phyloP scores from a whole-genome alignment of 2,888 invertebrate species.

The Microctonus aethiopoides region DNA sequence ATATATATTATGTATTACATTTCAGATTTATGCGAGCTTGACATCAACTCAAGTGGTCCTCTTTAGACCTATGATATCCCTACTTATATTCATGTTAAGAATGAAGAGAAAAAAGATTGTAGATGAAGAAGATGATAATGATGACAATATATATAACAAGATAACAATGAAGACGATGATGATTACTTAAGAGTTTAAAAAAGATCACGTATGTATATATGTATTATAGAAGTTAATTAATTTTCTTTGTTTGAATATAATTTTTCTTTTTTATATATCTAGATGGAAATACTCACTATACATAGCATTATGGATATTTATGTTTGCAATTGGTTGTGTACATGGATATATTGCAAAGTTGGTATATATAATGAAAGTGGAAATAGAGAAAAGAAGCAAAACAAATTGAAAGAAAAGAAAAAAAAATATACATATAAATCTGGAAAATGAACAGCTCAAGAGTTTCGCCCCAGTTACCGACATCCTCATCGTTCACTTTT shows the following conservation, averaged over 20 bases:
- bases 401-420: neutral
- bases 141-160: no score
- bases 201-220: slow-evolving; percentile 52
- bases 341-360: slow-evolving; percentile 29
- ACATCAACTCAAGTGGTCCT: slow-evolving; percentile 37
- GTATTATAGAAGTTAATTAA: no score
- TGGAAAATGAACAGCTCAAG: neutral
- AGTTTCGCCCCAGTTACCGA: slow-evolving; percentile 48
- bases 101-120: slow-evolving; percentile 21
- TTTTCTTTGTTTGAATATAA: no score
- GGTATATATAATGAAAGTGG: slow-evolving; percentile 16
- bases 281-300: no score
- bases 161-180: neutral
- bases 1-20: no score
- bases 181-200: slow-evolving; percentile 25
- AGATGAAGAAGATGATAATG: neutral
- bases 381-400: neutral
- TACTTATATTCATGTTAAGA: slow-evolving; percentile 35
- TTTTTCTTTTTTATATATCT: no score
- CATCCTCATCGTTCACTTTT: slow-evolving; percentile 23
- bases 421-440: no score
- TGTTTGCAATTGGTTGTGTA: slow-evolving; percentile 23
- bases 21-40: slow-evolving; percentile 24
- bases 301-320: no score
- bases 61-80: slow-evolving; percentile 39